Conservation (phyloP, 2,888 invertebrate genomes). For the Drosophila nr. perissopoda region DNA sequence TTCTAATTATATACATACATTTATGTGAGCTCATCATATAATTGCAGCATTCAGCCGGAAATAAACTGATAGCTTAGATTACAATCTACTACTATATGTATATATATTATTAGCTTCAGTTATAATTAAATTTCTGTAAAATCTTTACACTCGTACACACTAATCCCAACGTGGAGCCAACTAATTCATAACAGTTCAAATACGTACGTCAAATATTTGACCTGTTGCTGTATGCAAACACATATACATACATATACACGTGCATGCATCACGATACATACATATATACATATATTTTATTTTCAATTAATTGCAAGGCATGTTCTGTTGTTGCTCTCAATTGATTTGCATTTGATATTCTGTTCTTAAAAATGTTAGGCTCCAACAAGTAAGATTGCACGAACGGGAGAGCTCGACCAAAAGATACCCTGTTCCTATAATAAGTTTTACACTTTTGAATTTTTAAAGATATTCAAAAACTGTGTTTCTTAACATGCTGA, state of each 20-base stretch:
- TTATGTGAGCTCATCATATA: constrained; percentile 45
- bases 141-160: not conserved
- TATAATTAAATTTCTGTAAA: not conserved
- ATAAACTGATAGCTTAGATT: constrained; percentile 16
- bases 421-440: not conserved
- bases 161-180: not conserved
- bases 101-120: not conserved
- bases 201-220: not conserved
- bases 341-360: not conserved
- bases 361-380: not conserved
- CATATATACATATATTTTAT: not conserved
- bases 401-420: not conserved
- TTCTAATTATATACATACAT: not conserved
- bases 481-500: not conserved
- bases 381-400: not conserved
- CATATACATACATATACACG: not conserved
- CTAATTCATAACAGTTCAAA: not conserved
- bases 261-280: not conserved
- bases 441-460: not conserved
- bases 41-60: constrained; percentile 41
- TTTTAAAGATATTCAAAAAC: no score
- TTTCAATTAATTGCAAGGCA: constrained; percentile 14
- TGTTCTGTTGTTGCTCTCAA: constrained; percentile 1
- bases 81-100: not conserved
- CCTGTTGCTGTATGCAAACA: not conserved